These are phyloP conservation scores for Nemapogon koenigi DNA, from an alignment of 2,888 invertebrate species.

Conservation along the genomic window DNA sequence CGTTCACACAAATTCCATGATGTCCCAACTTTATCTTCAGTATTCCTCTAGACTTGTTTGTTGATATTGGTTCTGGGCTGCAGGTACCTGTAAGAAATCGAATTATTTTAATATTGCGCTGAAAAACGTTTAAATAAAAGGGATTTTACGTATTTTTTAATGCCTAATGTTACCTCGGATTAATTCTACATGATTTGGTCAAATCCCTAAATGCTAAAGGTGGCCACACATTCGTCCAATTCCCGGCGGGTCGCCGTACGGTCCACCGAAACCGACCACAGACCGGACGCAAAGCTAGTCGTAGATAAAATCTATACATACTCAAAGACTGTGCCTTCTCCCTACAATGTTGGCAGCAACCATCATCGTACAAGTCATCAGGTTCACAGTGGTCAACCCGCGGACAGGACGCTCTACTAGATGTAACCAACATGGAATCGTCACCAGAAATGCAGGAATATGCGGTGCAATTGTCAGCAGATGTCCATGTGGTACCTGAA, in stretches of 20 bases:
- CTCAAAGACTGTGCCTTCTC: constrained; percentile 47
- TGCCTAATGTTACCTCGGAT: too few relatives aligned
- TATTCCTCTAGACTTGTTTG: constrained; percentile 63
- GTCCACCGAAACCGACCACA: too few relatives aligned
- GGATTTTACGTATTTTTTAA: too few relatives aligned
- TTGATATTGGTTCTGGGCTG: constrained; percentile 57
- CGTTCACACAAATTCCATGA: constrained; percentile 72
- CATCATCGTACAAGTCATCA: constrained; percentile 61
- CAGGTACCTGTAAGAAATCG: constrained; percentile 51
- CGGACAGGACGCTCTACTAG: constrained; percentile 65
- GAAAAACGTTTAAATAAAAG: too few relatives aligned
- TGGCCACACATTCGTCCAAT: too few relatives aligned
- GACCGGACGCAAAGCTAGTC: too few relatives aligned
- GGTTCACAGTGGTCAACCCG: constrained; percentile 66
- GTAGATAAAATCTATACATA: too few relatives aligned
- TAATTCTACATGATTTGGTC: too few relatives aligned
- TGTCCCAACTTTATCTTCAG: constrained; percentile 43
- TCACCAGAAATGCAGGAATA: constrained; percentile 54
- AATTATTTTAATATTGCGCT: constrained; percentile 16
- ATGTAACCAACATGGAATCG: constrained; percentile 60
- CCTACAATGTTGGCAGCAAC: constrained; percentile 74
- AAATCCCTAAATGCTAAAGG: too few relatives aligned
- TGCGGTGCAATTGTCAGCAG: constrained; percentile 70
- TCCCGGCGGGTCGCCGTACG: too few relatives aligned
- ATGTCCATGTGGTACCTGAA: constrained; percentile 63